phyloP scores from a whole-genome alignment of 2,888 invertebrate genomes.

The Caenorhabditis zanzibari region DNA sequence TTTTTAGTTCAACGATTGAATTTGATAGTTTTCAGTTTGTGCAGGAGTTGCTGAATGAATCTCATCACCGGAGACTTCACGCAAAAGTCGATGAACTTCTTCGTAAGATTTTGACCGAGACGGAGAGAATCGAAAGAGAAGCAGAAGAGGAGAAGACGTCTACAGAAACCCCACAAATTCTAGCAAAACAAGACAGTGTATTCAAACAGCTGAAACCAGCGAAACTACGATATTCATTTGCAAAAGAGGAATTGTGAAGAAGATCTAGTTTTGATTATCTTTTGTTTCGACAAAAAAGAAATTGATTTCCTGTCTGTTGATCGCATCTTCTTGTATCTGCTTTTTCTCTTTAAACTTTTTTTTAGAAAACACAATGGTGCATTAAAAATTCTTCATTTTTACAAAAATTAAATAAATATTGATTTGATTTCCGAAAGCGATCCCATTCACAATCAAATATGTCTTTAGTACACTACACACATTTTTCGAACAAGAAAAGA shows the following conservation, averaged over 20 bases:
- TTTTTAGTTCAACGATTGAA: not conserved
- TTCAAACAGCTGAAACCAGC: conserved; percentile 62
- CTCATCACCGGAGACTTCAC: conserved; percentile 41
- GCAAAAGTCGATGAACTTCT: conserved; percentile 13
- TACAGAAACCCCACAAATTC: not conserved
- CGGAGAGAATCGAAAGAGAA: conserved; percentile 14
- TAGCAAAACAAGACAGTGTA: conserved; percentile 46
- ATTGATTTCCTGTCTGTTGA: not conserved
- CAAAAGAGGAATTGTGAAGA: conserved; percentile 48
- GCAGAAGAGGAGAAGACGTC: conserved; percentile 6
- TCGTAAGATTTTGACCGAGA: conserved; percentile 13
- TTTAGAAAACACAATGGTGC: not conserved
- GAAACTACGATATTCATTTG: conserved; percentile 56
- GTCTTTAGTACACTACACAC: conserved; percentile 48
- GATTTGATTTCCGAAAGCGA: conserved; percentile 35
- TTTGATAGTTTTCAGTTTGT: conserved; percentile 47
- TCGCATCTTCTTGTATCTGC: too few species aligned
- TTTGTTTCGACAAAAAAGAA: not conserved
- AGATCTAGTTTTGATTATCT: not conserved
- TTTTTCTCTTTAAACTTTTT: too few species aligned
- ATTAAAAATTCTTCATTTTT: conserved; percentile 23
- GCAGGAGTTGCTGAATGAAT: conserved; percentile 39
- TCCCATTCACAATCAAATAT: conserved; percentile 53
- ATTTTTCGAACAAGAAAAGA: conserved; percentile 25
- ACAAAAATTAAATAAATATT: conserved; percentile 34